These are phyloP conservation scores for Drosophila murphyi DNA, from an alignment of 1,140 invertebrate species.

Conservation along the genomic window DNA sequence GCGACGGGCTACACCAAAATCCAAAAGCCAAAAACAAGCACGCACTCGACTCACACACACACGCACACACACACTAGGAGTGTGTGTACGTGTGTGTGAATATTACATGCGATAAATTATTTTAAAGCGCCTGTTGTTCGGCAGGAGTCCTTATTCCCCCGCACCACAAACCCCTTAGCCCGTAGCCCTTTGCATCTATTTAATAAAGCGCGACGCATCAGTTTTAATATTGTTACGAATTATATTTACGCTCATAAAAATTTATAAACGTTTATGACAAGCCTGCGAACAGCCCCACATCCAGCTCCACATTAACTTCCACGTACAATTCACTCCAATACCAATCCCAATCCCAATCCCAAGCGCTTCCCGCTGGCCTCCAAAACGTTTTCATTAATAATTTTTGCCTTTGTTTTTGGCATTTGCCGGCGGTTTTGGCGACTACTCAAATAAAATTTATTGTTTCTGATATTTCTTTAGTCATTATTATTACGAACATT, in stretches of 20 bases:
- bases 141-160: background rate
- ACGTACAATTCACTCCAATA: no score
- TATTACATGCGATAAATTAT: constrained; percentile 80
- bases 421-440: constrained; percentile 47
- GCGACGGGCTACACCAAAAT: constrained; percentile 15
- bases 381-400: constrained; percentile 41
- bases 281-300: background rate
- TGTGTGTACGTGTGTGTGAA: constrained; percentile 46
- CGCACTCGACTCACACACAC: constrained; percentile 47
- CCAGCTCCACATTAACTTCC: background rate
- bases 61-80: background rate
- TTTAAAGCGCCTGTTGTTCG: constrained; percentile 58
- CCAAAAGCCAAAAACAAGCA: constrained; percentile 34
- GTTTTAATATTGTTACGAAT: constrained; percentile 76
- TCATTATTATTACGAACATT: constrained; percentile 80
- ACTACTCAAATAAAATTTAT: constrained; percentile 79
- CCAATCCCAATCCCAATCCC: background rate
- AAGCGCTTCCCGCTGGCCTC: background rate
- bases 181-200: constrained; percentile 52
- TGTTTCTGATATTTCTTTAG: constrained; percentile 82
- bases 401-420: constrained; percentile 47
- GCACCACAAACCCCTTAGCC: background rate
- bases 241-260: constrained; percentile 75
- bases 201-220: constrained; percentile 75
- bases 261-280: constrained; percentile 81